phyloP scores from a whole-genome alignment of 2,797 vertebrate genomes.

The Erithacus rubecula region DNA sequence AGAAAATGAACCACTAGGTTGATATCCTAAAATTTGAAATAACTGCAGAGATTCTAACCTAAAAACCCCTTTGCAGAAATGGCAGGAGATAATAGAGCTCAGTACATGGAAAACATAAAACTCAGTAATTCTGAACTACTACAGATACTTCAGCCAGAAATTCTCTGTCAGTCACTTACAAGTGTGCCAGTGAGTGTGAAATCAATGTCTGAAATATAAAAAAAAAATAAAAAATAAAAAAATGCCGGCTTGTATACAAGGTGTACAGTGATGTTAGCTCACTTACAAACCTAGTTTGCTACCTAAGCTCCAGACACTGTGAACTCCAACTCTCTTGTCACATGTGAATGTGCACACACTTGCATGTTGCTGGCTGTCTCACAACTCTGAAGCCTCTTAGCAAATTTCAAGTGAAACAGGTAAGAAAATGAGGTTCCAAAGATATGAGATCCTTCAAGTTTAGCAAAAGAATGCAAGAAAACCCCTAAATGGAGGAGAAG shows the following conservation, averaged over 20 bases:
- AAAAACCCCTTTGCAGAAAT: background rate
- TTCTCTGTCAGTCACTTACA: background rate
- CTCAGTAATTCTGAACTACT: background rate
- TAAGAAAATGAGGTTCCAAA: background rate
- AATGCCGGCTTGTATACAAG: background rate
- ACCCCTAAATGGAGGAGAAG: background rate
- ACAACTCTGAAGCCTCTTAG: background rate
- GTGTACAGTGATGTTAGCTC: background rate
- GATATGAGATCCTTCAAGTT: background rate
- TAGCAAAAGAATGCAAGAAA: background rate
- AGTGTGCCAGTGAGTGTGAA: background rate
- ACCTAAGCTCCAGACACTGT: background rate
- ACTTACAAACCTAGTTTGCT: background rate
- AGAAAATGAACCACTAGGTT: background rate
- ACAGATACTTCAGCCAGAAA: background rate
- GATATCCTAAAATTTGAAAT: background rate
- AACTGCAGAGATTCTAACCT: background rate
- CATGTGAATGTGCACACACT: rapidly evolving
- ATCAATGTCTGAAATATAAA: background rate
- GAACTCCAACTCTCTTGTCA: background rate
- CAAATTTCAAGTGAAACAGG: background rate
- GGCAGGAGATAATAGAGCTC: background rate
- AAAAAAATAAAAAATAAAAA: background rate
- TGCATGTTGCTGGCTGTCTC: rapidly evolving
- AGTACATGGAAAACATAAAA: background rate